Evolutionary conservation across 2,113 vertebrate species (phyloP).

Genomic region (Oreotrochilus melanogaster): DNA sequence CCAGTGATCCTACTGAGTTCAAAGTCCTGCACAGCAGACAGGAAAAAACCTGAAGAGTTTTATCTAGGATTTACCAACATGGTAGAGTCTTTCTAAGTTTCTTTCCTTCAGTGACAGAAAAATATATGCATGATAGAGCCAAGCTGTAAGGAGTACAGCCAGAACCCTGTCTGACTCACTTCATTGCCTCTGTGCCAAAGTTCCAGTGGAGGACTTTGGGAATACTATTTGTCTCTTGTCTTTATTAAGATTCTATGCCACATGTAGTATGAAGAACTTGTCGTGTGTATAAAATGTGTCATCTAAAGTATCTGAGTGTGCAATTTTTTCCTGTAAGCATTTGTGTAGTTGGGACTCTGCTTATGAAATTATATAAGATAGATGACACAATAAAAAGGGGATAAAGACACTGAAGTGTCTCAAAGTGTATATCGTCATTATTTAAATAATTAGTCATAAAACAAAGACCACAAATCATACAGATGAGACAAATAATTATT

Average conservation of each 20-base stretch:
- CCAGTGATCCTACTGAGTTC: neutral
- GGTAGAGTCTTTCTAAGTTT: neutral
- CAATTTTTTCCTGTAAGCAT: neutral
- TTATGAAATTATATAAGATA: neutral
- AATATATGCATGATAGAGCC: neutral
- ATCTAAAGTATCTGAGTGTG: neutral
- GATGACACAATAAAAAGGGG: neutral
- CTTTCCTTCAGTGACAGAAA: neutral
- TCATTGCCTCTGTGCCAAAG: conserved; percentile 2
- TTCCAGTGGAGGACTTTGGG: neutral
- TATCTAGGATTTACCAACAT: neutral
- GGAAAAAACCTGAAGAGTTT: neutral
- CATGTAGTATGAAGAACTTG: neutral
- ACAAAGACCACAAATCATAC: neutral
- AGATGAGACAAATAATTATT: neutral
- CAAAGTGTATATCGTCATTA: neutral
- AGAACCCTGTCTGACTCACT: neutral
- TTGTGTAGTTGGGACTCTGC: neutral
- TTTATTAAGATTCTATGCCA: conserved; percentile 6
- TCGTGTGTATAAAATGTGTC: neutral
- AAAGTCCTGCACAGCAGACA: neutral
- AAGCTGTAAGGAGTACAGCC: neutral
- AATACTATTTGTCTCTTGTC: neutral
- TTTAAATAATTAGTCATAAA: neutral
- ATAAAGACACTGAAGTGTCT: neutral